phyloP scores from a whole-genome alignment of 2,797 vertebrate species.

The Aldrovandia affinis region DNA sequence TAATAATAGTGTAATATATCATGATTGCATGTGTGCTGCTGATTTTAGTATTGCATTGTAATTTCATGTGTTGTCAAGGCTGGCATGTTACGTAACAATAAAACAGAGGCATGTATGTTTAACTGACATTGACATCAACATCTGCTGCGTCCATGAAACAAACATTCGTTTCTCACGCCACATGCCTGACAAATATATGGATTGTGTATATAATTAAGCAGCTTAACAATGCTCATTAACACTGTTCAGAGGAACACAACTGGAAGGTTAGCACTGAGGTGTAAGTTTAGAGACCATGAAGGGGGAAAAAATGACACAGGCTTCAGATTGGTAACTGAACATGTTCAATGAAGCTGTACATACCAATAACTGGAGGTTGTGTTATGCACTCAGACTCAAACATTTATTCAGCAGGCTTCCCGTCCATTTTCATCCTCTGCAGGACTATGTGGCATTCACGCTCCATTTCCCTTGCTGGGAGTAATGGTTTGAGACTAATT shows the following conservation, averaged over 20 bases:
- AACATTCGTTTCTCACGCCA: background rate
- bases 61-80: too few relatives aligned
- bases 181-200: background rate
- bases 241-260: background rate
- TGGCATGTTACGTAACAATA: background rate
- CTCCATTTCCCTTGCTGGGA: conserved; percentile 1
- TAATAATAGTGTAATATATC: background rate
- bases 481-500: conserved; percentile 18
- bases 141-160: background rate
- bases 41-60: background rate
- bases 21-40: background rate
- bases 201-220: background rate
- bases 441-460: background rate
- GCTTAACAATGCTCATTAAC: conserved; percentile 16
- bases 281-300: background rate
- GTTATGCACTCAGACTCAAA: background rate
- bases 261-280: background rate
- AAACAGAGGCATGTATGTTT: background rate
- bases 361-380: background rate
- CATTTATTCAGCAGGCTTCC: background rate
- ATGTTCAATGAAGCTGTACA: background rate
- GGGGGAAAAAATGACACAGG: background rate
- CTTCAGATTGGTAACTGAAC: background rate
- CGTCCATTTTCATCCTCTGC: background rate
- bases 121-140: background rate